Percentiles rank a stretch among this genome's conserved stretches.
phyloP scores from a whole-genome alignment of 2,888 invertebrate species.

The Tyria jacobaeae region DNA sequence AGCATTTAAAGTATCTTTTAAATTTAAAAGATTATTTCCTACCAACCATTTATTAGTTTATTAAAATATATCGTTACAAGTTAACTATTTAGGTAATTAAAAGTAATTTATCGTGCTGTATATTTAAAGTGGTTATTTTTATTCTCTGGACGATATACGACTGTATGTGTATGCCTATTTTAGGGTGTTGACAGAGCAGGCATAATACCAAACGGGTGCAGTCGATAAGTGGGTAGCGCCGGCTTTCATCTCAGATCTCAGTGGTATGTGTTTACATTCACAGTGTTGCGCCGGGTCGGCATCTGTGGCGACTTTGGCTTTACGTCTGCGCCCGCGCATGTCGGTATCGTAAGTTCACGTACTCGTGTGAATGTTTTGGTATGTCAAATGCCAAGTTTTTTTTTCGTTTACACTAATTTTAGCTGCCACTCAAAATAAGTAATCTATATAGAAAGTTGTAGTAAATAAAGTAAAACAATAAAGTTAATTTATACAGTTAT shows the following conservation, averaged over 20 bases:
- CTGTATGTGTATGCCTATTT: slow-evolving; percentile 75
- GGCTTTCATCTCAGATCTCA: slow-evolving; percentile 77
- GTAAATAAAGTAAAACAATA: no score
- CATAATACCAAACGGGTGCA: slow-evolving; percentile 78
- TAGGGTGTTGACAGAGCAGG: slow-evolving; percentile 78
- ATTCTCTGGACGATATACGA: slow-evolving; percentile 46
- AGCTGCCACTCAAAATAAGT: no score
- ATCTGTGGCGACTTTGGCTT: slow-evolving; percentile 49
- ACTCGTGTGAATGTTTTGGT: slow-evolving; percentile 40
- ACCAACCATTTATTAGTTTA: neutral
- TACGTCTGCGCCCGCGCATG: slow-evolving; percentile 63
- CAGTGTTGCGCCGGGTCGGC: slow-evolving; percentile 49
- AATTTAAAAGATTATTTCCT: neutral
- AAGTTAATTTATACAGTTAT: no score
- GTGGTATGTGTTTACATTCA: slow-evolving; percentile 73
- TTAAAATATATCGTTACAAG: neutral
- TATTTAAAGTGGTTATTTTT: slow-evolving; percentile 7
- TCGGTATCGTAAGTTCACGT: slow-evolving; percentile 58
- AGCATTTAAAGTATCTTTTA: neutral
- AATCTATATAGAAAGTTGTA: no score
- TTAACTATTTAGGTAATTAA: slow-evolving; percentile 9
- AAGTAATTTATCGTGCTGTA: slow-evolving; percentile 5
- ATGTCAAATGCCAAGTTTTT: neutral
- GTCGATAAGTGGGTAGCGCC: slow-evolving; percentile 82
- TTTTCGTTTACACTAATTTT: no score